Conservation (phyloP, 2,888 invertebrate genomes). For the Drosophila villosipedis region DNA sequence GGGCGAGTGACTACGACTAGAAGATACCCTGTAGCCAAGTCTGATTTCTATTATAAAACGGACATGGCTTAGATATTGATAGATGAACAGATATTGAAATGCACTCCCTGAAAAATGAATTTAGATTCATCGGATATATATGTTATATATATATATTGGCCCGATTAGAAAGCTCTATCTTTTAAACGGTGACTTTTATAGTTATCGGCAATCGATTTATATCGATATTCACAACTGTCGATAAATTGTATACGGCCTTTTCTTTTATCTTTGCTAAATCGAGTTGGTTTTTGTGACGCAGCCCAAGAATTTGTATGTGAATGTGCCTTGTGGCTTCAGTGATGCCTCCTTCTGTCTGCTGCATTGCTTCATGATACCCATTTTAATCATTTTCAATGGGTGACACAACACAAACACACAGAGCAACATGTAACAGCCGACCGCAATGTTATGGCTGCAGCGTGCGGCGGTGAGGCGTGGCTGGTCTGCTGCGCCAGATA, state of each 20-base stretch:
- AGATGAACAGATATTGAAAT: neutral
- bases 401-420: slow-evolving; percentile 33
- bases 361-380: neutral
- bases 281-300: neutral
- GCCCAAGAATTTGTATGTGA: neutral
- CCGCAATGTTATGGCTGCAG: slow-evolving; percentile 76
- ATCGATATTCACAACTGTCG: neutral
- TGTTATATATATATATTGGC: too few relatives aligned
- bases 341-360: neutral
- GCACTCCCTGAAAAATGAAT: too few relatives aligned
- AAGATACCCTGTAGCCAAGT: slow-evolving; percentile 12
- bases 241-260: neutral
- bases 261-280: neutral
- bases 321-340: neutral
- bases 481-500: slow-evolving; percentile 74
- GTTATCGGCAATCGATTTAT: neutral
- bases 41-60: neutral
- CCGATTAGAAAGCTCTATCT: neutral
- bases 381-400: neutral
- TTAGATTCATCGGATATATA: too few relatives aligned
- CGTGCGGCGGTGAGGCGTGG: slow-evolving; percentile 72
- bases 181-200: neutral
- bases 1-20: too few relatives aligned
- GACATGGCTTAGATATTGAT: neutral
- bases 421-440: slow-evolving; percentile 73